Conservation (phyloP, 2,797 vertebrate genomes). For the Garrulus glandarius region DNA sequence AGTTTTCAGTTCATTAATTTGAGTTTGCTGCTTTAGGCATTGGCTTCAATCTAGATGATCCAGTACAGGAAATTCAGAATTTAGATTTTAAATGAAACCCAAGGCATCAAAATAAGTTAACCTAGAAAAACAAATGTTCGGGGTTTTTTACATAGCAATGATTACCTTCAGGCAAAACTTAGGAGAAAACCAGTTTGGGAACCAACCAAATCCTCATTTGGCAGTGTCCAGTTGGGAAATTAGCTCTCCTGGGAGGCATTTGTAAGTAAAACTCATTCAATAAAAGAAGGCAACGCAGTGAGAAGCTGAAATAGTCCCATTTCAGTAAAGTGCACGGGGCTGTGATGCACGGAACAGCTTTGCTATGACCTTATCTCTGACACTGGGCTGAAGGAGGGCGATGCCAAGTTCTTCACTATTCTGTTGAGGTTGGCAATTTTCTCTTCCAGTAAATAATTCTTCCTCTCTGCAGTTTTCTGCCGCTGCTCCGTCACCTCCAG, state of each 20-base stretch:
- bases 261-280: not conserved
- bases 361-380: conserved; percentile 68
- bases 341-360: not conserved
- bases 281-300: conserved; percentile 14
- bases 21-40: not conserved
- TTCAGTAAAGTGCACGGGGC: conserved; percentile 64
- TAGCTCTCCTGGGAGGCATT: not conserved
- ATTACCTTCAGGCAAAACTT: not conserved
- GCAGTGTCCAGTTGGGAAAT: conserved; percentile 13
- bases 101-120: not conserved
- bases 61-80: not conserved
- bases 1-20: not conserved
- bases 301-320: conserved; percentile 34
- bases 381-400: conserved; percentile 66
- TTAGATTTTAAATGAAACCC: not conserved
- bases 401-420: conserved; percentile 86
- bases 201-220: not conserved
- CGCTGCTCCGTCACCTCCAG: conserved; percentile 87
- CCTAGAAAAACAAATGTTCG: not conserved
- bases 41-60: not conserved
- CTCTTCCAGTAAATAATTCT: conserved; percentile 91
- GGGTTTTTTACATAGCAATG: not conserved
- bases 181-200: not conserved
- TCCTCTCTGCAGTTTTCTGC: conserved; percentile 88
- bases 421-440: conserved; percentile 92